phyloP scores from a whole-genome alignment of 1,140 invertebrate species.

The Drosophila nannoptera region DNA sequence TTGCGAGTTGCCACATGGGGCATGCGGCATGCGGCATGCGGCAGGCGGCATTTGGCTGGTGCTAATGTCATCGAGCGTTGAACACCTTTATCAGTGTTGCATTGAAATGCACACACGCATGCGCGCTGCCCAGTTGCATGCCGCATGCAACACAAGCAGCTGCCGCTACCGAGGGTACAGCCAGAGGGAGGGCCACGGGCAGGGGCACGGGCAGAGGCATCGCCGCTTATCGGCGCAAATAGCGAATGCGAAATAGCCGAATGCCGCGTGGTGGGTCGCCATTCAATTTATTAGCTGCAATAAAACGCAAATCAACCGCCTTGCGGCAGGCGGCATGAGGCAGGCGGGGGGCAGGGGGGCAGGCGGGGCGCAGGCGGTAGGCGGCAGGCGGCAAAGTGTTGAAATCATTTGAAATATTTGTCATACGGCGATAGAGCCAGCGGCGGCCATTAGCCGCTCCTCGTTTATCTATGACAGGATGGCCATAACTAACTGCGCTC shows the following conservation, averaged over 20 bases:
- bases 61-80: constrained; percentile 79
- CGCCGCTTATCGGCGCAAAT: constrained; percentile 63
- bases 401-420: constrained; percentile 78
- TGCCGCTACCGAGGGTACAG: too few relatives aligned
- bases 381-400: constrained; percentile 67
- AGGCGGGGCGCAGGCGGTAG: too few relatives aligned
- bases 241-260: constrained; percentile 50
- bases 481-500: constrained; percentile 46
- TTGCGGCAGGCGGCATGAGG: neutral
- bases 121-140: constrained; percentile 57
- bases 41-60: constrained; percentile 67
- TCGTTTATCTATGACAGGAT: constrained; percentile 49
- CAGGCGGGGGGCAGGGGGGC: too few relatives aligned
- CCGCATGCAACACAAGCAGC: constrained; percentile 60
- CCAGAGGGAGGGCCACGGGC: neutral
- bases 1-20: constrained; percentile 33
- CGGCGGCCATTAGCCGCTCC: constrained; percentile 33
- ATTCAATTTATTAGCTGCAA: constrained; percentile 77
- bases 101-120: constrained; percentile 77
- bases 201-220: neutral
- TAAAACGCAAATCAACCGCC: constrained; percentile 72
- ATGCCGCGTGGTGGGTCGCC: constrained; percentile 61
- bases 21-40: constrained; percentile 25
- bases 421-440: constrained; percentile 59
- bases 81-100: constrained; percentile 79